Evolutionary conservation across 64 coral and sea anemone species (phyloP).

Genomic region (Montipora sp.): DNA sequence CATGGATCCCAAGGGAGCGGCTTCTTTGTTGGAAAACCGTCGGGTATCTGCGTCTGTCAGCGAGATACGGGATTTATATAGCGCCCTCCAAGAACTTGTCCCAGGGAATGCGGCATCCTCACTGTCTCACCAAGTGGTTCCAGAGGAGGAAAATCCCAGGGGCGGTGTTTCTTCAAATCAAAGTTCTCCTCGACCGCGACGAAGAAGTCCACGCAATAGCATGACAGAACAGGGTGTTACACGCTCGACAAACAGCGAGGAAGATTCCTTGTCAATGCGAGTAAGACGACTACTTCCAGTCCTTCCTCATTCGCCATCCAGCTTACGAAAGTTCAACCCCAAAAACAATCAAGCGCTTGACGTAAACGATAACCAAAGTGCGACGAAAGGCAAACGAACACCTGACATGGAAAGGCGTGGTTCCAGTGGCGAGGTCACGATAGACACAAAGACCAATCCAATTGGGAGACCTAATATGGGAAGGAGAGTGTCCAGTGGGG

Average conservation of each 20-base stretch:
- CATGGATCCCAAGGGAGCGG: conserved; percentile 28
- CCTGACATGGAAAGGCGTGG: conserved; percentile 14
- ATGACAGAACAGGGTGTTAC: background rate
- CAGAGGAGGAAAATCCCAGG: background rate
- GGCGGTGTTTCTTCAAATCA: conserved; percentile 12
- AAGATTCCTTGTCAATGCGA: background rate
- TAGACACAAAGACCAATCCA: background rate
- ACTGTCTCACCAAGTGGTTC: background rate
- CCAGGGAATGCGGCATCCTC: conserved; percentile 31
- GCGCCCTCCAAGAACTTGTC: conserved; percentile 70
- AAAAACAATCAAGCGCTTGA: conserved; percentile 26
- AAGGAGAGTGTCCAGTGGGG: conserved; percentile 15
- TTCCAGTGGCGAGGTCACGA: conserved; percentile 11
- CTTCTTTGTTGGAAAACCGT: conserved; percentile 14
- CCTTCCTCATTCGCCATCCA: conserved; percentile 30
- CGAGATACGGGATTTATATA: conserved; percentile 63
- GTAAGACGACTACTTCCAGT: conserved; percentile 30
- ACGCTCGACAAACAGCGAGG: background rate
- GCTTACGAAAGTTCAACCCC: conserved; percentile 4
- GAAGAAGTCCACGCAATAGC: background rate
- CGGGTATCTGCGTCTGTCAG: conserved; percentile 53
- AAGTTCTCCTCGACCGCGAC: background rate
- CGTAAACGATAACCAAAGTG: conserved; percentile 18
- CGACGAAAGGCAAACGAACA: background rate
- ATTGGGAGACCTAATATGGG: conserved; percentile 7